Evolutionary conservation across 1,140 invertebrate genomes (phyloP), one percentile per base, ranked within the genome.

Genomic region (Gryon sp.): DNA sequence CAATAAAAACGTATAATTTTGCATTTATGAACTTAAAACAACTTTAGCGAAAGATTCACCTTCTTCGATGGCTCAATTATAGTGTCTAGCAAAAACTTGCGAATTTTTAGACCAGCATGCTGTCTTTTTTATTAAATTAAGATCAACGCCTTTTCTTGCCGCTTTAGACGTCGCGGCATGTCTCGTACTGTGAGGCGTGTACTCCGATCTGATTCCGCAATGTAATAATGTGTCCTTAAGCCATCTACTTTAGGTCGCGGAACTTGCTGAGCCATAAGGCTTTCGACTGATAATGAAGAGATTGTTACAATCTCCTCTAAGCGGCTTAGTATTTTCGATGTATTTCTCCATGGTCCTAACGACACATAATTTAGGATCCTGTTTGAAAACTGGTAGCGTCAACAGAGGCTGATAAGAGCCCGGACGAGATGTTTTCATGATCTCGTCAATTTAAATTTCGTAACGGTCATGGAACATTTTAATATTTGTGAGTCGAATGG

Each of bases 181-280:
- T 20, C 74, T 40, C 1, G 74, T 72, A 16, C 53, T 53, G 26
- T 76, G 74, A 1, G 55, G 38, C 0, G 26, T 36, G 26, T 65
- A 76, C 19, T 48, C 12, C 14, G 30, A 6, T 16, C 40, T 18
- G n/a, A 70, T 41, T 16, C 20, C 34, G 19, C 40, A 46, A 2
- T 3, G n/a, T 2, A 40, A 7, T 18, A 75, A 24, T 5, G 28
- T 16, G n/a, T 11, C 3, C 22, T 60, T 70, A 15, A 75, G 30
- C 72, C 65, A 75, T 20, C 46, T 11, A 24, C 72, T 70, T 5
- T 70, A n/a, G n/a, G n/a, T n/a, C n/a, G n/a, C 8, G 2, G 72
- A 24, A 9, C 32, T 26, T 6, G 55, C 52, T 38, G 41, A 11
- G 2, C 19, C n/a, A 30, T 70, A 28, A 2, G 63, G 65, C 30